phyloP scores from a whole-genome alignment of 2,888 invertebrate genomes.

The Noctua fimbriata region DNA sequence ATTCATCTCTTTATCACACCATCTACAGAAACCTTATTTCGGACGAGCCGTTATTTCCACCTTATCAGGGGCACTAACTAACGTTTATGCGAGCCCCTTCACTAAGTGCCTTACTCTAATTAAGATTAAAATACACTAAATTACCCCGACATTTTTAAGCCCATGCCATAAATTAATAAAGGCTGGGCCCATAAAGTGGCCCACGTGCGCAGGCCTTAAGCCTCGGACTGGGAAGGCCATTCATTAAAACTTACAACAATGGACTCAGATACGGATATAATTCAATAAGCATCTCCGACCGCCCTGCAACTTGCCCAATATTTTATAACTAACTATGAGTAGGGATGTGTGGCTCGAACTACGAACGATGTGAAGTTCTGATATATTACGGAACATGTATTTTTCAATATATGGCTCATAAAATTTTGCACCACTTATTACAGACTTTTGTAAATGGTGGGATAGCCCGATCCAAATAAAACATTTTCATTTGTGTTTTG shows the following conservation, averaged over 20 bases:
- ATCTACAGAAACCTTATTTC: conserved; percentile 55
- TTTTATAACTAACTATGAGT: conserved; percentile 64
- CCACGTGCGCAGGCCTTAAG: conserved; percentile 68
- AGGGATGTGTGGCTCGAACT: conserved; percentile 51
- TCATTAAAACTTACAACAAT: conserved; percentile 87
- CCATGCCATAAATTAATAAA: conserved; percentile 69
- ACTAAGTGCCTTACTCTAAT: conserved; percentile 56
- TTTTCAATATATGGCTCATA: background rate
- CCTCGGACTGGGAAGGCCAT: conserved; percentile 73
- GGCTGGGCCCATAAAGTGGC: conserved; percentile 69
- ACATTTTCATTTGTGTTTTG: background rate
- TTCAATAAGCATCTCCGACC: conserved; percentile 83
- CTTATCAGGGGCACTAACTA: conserved; percentile 49
- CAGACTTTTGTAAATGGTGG: background rate
- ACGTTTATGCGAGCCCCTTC: conserved; percentile 43
- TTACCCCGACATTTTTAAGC: conserved; percentile 69
- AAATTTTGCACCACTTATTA: background rate
- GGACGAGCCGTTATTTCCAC: conserved; percentile 45
- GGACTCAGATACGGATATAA: conserved; percentile 82
- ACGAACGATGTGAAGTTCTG: conserved; percentile 28
- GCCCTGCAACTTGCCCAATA: conserved; percentile 62
- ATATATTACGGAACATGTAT: background rate
- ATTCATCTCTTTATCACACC: conserved; percentile 54
- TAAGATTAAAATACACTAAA: conserved; percentile 74
- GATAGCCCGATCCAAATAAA: background rate